These are phyloP conservation scores for Andrena hattorfiana DNA, from an alignment of 2,888 invertebrate genomes.

Conservation along the genomic window DNA sequence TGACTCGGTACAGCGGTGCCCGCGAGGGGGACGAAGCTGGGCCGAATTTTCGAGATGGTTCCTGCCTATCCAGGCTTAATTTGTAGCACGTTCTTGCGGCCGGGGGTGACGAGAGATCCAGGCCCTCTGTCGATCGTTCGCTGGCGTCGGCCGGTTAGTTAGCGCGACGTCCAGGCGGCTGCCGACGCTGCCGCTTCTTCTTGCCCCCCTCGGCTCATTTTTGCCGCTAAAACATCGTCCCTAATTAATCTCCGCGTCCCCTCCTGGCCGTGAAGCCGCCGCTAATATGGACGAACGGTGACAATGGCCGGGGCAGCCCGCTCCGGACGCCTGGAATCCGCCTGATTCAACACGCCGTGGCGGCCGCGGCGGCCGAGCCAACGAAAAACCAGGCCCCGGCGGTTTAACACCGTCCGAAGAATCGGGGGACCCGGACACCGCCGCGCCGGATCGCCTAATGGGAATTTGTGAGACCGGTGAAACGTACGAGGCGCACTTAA, in stretches of 20 bases:
- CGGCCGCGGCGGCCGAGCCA: constrained; percentile 65
- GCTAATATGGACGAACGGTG: constrained; percentile 68
- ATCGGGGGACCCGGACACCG: constrained; percentile 38
- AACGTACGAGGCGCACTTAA: constrained; percentile 68
- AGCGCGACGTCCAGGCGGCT: constrained; percentile 73
- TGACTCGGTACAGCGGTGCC: background rate
- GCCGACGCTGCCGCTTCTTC: constrained; percentile 68
- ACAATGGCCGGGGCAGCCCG: constrained; percentile 61
- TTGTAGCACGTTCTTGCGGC: constrained; percentile 84
- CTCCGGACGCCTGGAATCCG: constrained; percentile 67
- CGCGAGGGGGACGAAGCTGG: constrained; percentile 16
- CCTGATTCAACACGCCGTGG: constrained; percentile 74
- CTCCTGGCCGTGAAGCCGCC: constrained; percentile 55
- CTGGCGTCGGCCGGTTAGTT: constrained; percentile 74
- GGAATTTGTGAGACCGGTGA: constrained; percentile 68
- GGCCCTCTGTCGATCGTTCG: constrained; percentile 63
- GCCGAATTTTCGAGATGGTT: constrained; percentile 81
- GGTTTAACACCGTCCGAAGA: constrained; percentile 66
- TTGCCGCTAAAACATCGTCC: constrained; percentile 82
- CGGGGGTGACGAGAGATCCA: constrained; percentile 72
- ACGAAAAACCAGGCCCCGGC: constrained; percentile 63
- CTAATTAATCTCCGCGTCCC: constrained; percentile 82
- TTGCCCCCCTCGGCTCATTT: constrained; percentile 76
- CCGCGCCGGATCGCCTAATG: constrained; percentile 59
- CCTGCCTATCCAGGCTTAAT: constrained; percentile 81